Evolutionary conservation across 1,140 invertebrate genomes (phyloP).

Genomic region (Caerostris darwini): DNA sequence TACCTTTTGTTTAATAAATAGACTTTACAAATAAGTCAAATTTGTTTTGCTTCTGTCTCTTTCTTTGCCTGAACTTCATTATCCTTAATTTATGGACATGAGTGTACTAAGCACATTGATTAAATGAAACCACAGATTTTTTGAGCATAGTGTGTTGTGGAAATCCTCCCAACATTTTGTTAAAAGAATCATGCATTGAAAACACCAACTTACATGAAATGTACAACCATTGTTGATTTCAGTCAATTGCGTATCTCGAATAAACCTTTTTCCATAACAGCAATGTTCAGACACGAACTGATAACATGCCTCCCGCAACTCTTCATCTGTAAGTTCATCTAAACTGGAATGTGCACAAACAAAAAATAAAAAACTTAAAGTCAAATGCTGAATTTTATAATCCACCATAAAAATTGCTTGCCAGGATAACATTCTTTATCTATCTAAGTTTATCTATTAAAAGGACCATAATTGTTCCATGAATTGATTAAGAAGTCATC

Average conservation of each 20-base stretch:
- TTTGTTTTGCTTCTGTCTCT: too few species aligned
- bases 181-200: neutral
- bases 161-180: too few species aligned
- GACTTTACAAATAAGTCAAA: too few species aligned
- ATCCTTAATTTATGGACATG: too few species aligned
- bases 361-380: neutral
- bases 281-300: constrained; percentile 83
- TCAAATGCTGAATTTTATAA: neutral
- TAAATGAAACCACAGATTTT: too few species aligned
- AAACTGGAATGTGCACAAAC: neutral
- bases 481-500: too few species aligned
- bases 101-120: too few species aligned
- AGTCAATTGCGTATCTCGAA: constrained; percentile 82
- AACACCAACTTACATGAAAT: constrained; percentile 59
- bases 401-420: neutral
- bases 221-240: constrained; percentile 80
- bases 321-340: constrained; percentile 81
- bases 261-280: constrained; percentile 84
- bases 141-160: too few species aligned
- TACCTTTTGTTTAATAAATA: too few species aligned
- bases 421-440: neutral
- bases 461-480: too few species aligned
- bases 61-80: too few species aligned
- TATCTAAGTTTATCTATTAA: too few species aligned
- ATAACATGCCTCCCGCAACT: constrained; percentile 83